A percentile compares a stretch with the other conserved stretches of the same genome.
Evolutionary conservation across 2,797 vertebrate genomes (phyloP).

Genomic region (Tympanoctomys barrerae): DNA sequence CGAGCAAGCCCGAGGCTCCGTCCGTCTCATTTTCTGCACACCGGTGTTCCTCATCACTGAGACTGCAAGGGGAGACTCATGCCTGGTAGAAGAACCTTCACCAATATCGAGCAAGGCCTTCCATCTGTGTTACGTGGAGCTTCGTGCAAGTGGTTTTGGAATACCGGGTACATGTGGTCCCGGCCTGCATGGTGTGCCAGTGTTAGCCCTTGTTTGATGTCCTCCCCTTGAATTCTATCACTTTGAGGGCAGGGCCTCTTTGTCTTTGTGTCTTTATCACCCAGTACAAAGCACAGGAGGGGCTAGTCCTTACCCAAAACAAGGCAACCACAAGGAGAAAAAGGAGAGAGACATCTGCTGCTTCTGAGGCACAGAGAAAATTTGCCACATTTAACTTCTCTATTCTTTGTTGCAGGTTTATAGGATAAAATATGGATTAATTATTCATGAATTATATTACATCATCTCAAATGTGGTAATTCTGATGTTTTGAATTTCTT

Average conservation of each 20-base stretch:
- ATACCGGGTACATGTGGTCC: neutral
- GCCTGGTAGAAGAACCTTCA: conserved; percentile 5
- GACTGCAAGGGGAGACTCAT: neutral
- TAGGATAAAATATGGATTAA: neutral
- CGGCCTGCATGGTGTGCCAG: neutral
- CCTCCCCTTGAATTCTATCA: neutral
- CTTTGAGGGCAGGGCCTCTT: neutral
- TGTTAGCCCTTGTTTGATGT: neutral
- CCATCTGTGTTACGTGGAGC: neutral
- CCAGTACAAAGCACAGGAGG: neutral
- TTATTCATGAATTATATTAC: conserved; percentile 47
- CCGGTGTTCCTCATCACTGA: neutral
- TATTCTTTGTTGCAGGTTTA: neutral
- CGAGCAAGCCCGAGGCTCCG: neutral
- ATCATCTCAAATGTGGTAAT: neutral
- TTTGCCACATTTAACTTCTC: neutral
- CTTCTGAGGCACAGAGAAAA: conserved; percentile 9
- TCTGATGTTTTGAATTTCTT: conserved; percentile 4
- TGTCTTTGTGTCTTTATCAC: neutral
- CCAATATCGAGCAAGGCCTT: neutral
- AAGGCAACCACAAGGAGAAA: neutral
- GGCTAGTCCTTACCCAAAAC: neutral
- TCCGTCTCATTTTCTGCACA: neutral
- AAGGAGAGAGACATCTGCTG: neutral
- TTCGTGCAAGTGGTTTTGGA: neutral